phyloP scores from a whole-genome alignment of 1,140 invertebrate species.

The Camponotus vicinus region DNA sequence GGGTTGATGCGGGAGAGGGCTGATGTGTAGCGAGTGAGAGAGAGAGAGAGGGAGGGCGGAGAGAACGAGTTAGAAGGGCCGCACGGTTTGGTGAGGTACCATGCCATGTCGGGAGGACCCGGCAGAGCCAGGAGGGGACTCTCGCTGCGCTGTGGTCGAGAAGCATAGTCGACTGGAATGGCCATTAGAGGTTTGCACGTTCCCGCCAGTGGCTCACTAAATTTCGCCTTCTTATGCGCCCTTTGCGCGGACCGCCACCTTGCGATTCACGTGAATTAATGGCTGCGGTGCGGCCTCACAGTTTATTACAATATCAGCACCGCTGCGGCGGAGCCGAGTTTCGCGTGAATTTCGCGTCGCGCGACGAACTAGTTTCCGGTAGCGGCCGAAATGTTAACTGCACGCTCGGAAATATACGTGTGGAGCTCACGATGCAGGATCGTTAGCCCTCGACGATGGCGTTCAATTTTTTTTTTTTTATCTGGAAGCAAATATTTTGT shows the following conservation, averaged over 20 bases:
- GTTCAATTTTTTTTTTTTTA: neutral
- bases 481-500: neutral
- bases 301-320: conserved; percentile 82
- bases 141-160: conserved; percentile 77
- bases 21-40: conserved; percentile 51
- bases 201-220: conserved; percentile 85
- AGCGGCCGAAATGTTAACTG: conserved; percentile 17
- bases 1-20: conserved; percentile 43
- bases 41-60: conserved; percentile 56
- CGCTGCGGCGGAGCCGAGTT: conserved; percentile 44
- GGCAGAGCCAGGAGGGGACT: conserved; percentile 58
- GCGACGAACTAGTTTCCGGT: conserved; percentile 20
- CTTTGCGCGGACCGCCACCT: conserved; percentile 74
- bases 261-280: conserved; percentile 82
- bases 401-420: neutral
- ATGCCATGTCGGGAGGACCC: neutral
- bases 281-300: conserved; percentile 65
- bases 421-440: neutral
- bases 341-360: conserved; percentile 33
- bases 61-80: conserved; percentile 72
- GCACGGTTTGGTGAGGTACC: neutral
- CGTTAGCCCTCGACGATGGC: neutral
- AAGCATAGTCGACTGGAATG: conserved; percentile 82
- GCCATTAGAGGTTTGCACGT: conserved; percentile 84
- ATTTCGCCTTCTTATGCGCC: conserved; percentile 82